These are phyloP conservation scores for Stomatorhinus walkeri DNA, from an alignment of 2,797 vertebrate genomes.

Conservation along the genomic window DNA sequence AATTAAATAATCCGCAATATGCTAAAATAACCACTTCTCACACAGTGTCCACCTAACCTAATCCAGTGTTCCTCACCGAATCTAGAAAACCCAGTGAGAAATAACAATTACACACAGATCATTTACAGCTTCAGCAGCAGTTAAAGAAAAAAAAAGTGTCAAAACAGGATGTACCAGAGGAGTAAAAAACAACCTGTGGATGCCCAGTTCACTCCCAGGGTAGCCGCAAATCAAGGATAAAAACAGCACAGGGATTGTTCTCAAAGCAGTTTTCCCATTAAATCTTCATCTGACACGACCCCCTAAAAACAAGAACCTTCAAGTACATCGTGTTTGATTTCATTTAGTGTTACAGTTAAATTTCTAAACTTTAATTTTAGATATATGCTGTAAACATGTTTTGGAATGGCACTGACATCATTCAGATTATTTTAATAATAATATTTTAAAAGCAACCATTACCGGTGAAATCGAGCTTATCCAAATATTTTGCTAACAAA, in stretches of 20 bases:
- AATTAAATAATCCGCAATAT: background rate
- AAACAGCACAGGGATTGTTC: background rate
- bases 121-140: background rate
- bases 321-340: background rate
- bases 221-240: background rate
- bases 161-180: background rate
- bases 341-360: background rate
- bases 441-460: background rate
- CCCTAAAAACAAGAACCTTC: background rate
- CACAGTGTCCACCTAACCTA: background rate
- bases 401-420: background rate
- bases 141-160: background rate
- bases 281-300: background rate
- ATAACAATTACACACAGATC: background rate
- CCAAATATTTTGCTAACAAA: background rate
- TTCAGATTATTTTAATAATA: conserved; percentile 4
- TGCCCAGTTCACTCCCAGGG: background rate
- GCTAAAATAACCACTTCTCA: background rate
- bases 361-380: background rate
- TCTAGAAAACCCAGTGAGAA: background rate
- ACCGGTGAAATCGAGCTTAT: background rate
- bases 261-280: background rate
- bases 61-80: background rate
- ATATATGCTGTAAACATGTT: background rate
- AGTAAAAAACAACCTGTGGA: background rate